Conservation (phyloP, 35 echinoderm and acorn worm genomes). For the Stichopus chloronotus region DNA sequence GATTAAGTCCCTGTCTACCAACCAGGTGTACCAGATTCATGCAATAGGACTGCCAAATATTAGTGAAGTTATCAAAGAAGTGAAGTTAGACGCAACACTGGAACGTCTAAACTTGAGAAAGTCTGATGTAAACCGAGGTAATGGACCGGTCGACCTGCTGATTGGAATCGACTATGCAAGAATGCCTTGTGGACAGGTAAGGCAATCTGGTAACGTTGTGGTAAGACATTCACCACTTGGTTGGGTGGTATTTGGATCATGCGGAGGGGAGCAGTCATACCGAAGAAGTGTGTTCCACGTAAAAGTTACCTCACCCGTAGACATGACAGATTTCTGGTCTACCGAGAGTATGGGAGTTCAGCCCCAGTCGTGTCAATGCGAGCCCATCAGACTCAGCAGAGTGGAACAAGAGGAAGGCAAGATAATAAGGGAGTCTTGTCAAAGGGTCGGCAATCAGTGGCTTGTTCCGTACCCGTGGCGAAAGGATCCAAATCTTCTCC, state of each 20-base stretch:
- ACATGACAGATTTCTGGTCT: slow-evolving; percentile 69
- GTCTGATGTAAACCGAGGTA: slow-evolving; percentile 50
- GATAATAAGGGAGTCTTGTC: slow-evolving; percentile 58
- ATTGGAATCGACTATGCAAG: slow-evolving; percentile 72
- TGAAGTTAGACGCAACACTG: not conserved
- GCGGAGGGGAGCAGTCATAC: not conserved
- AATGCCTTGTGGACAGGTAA: slow-evolving; percentile 54
- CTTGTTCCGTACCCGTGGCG: slow-evolving; percentile 74
- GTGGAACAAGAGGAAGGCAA: slow-evolving; percentile 51
- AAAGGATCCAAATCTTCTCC: slow-evolving; percentile 66
- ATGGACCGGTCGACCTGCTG: slow-evolving; percentile 61
- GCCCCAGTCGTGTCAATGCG: not conserved
- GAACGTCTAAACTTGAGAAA: slow-evolving; percentile 29
- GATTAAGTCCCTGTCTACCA: slow-evolving; percentile 5
- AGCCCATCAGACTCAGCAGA: slow-evolving; percentile 8
- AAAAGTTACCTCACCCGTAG: slow-evolving; percentile 10
- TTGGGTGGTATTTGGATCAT: slow-evolving; percentile 64
- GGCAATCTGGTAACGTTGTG: slow-evolving; percentile 34
- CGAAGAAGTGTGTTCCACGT: slow-evolving; percentile 19
- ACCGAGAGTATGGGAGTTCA: slow-evolving; percentile 62
- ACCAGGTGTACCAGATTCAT: slow-evolving; percentile 1
- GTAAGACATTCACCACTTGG: slow-evolving; percentile 69
- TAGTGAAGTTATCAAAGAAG: slow-evolving; percentile 40
- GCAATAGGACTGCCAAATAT: slow-evolving; percentile 61
- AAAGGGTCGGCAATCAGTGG: slow-evolving; percentile 75